Conservation (phyloP, 1,140 invertebrate species). For the Colletes latitarsis region DNA sequence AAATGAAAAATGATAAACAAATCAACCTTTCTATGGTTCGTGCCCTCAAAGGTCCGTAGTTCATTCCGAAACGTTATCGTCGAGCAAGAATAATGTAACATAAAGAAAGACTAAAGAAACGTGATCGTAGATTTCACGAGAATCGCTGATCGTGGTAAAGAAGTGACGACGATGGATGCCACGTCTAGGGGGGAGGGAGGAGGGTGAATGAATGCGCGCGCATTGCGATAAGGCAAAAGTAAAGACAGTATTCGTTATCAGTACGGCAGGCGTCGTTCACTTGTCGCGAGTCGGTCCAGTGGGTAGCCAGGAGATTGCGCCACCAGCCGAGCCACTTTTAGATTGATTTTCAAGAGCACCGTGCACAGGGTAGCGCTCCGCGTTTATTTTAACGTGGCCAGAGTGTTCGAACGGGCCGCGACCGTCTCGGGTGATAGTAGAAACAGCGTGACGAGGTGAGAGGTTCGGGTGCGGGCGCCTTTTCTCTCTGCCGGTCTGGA, state of each 20-base stretch:
- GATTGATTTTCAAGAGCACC: slow-evolving; percentile 80
- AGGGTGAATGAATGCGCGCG: slow-evolving; percentile 52
- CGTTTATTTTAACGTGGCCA: slow-evolving; percentile 79
- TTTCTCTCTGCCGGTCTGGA: slow-evolving; percentile 60
- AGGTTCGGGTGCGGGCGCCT: slow-evolving; percentile 72
- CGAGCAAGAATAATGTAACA: not conserved
- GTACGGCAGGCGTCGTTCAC: slow-evolving; percentile 53
- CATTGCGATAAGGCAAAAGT: slow-evolving; percentile 55
- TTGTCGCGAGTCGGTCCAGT: slow-evolving; percentile 60
- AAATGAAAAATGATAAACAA: too few species aligned
- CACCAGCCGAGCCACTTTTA: slow-evolving; percentile 75
- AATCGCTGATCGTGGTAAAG: slow-evolving; percentile 17
- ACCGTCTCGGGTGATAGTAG: slow-evolving; percentile 62
- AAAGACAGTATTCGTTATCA: slow-evolving; percentile 60
- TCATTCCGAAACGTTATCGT: too few species aligned
- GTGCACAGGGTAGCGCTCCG: slow-evolving; percentile 71
- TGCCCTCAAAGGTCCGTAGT: too few species aligned
- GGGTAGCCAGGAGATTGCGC: slow-evolving; percentile 70
- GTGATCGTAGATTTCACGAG: slow-evolving; percentile 2
- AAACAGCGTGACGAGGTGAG: slow-evolving; percentile 66
- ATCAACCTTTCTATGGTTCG: too few species aligned
- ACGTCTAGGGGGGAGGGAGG: not conserved
- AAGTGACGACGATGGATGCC: not conserved
- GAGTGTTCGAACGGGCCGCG: slow-evolving; percentile 64
- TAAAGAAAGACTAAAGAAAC: not conserved